Evolutionary conservation across 1,140 invertebrate genomes (phyloP).

Genomic region (Pseudomyrmex sp.): DNA sequence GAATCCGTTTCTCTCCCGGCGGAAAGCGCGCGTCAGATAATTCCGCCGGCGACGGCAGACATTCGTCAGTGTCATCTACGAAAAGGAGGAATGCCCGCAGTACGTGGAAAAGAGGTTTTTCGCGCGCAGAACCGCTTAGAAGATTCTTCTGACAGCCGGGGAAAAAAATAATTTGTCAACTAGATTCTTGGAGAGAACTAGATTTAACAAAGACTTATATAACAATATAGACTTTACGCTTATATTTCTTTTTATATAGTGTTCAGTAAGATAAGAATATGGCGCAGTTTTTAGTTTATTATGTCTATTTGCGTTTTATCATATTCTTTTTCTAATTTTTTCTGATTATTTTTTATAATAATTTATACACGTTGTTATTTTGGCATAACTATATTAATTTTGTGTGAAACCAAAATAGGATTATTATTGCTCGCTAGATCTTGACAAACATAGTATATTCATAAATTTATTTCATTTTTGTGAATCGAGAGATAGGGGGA

Average conservation of each 20-base stretch:
- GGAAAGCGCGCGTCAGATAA: conserved; percentile 65
- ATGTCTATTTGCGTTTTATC: not conserved
- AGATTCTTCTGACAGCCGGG: not conserved
- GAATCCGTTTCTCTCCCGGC: conserved; percentile 36
- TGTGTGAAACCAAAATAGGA: no score
- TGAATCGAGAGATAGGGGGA: not conserved
- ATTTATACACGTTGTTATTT: not conserved
- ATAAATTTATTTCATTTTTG: not conserved
- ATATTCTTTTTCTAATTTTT: not conserved
- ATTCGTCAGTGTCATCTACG: conserved; percentile 67
- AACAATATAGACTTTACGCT: not conserved
- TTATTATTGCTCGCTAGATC: not conserved
- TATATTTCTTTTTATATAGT: not conserved
- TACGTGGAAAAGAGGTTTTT: conserved; percentile 37
- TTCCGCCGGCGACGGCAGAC: conserved; percentile 54
- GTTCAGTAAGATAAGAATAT: not conserved
- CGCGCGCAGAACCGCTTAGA: not conserved
- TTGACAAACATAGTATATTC: not conserved
- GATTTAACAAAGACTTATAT: conserved; percentile 22
- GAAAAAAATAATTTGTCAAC: conserved; percentile 47
- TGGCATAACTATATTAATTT: not conserved
- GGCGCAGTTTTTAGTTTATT: not conserved
- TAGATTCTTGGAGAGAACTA: conserved; percentile 14
- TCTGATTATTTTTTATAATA: not conserved
- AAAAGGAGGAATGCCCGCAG: conserved; percentile 48